Conservation (phyloP, 2,888 invertebrate genomes). For the Lissocephala sabroskyi region DNA sequence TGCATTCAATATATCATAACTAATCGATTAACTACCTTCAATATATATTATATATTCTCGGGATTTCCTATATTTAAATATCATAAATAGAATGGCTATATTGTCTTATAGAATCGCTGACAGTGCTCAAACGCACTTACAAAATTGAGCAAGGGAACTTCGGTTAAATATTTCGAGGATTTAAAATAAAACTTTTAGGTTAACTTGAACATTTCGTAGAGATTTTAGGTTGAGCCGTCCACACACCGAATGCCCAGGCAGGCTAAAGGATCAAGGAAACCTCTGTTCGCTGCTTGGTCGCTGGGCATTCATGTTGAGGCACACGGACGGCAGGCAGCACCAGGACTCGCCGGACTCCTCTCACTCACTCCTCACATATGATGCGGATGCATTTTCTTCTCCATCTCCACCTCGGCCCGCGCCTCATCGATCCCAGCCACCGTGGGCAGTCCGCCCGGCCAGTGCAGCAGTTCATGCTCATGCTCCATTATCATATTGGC, state of each 20-base stretch:
- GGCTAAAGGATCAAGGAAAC: no score
- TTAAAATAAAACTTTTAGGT: no score
- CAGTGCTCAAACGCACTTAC: conserved; percentile 10
- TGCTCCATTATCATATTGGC: conserved; percentile 86
- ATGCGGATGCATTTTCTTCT: conserved; percentile 78
- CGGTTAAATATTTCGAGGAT: no score
- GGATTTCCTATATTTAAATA: conserved; percentile 28
- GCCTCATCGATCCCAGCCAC: conserved; percentile 81
- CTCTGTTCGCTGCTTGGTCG: no score
- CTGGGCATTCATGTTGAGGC: no score
- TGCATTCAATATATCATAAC: conserved; percentile 6
- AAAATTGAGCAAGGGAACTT: conserved; percentile 10
- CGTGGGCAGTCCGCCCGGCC: conserved; percentile 84
- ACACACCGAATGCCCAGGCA: no score
- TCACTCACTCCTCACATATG: conserved; percentile 68
- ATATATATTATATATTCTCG: conserved; percentile 11
- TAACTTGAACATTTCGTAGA: no score
- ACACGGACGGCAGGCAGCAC: no score
- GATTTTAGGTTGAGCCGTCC: no score
- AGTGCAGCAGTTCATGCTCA: conserved; percentile 79
- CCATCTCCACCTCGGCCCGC: conserved; percentile 77
- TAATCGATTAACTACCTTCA: conserved; percentile 6
- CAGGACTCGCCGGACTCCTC: no score
- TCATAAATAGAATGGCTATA: no score
- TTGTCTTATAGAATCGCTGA: conserved; percentile 35